Evolutionary conservation across 2,888 invertebrate genomes (phyloP).

Genomic region (Ptychoptera albimana): DNA sequence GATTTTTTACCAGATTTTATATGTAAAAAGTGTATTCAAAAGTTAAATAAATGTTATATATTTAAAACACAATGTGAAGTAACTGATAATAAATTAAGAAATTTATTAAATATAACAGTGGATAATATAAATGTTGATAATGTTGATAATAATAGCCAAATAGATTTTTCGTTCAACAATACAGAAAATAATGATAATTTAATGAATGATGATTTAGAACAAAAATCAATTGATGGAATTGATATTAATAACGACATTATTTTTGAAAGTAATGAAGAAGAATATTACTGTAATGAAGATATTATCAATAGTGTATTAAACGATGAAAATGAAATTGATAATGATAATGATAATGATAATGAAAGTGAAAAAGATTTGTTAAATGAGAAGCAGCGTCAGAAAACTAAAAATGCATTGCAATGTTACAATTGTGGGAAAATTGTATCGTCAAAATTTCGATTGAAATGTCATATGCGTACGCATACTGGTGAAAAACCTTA

Average conservation of each 20-base stretch:
- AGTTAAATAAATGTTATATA: constrained; percentile 9
- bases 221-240: background rate
- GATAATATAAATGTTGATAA: constrained; percentile 1
- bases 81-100: constrained; percentile 9
- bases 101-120: background rate
- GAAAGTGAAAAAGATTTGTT: background rate
- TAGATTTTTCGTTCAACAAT: background rate
- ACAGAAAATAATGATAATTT: no score
- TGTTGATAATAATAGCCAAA: background rate
- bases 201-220: background rate
- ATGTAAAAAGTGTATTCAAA: constrained; percentile 8
- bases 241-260: background rate
- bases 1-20: constrained; percentile 11
- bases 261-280: background rate
- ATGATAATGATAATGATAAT: background rate
- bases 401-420: constrained; percentile 24
- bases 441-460: constrained; percentile 34
- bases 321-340: background rate
- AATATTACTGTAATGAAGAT: no score
- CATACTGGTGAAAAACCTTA: constrained; percentile 31
- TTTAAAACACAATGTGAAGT: constrained; percentile 11
- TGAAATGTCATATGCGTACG: constrained; percentile 32
- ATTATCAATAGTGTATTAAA: no score
- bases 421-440: constrained; percentile 36
- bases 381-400: constrained; percentile 12